Base-by-base conservation (phyloP, 2,797 vertebrate genomes). In the Microctenopoma lineatum region DNA sequence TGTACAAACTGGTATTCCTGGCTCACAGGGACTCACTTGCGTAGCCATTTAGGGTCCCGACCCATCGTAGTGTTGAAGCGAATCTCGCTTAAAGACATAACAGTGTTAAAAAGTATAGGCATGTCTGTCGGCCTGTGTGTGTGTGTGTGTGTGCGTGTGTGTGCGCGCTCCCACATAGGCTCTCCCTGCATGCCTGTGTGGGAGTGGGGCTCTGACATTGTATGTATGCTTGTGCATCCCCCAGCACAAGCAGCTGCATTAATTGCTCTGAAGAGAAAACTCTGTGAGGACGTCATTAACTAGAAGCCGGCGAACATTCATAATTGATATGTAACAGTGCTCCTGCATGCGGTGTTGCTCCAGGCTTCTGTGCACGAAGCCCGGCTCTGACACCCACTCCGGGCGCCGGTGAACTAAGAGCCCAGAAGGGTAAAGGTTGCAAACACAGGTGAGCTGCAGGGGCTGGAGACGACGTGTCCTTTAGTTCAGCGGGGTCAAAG, bases 241-340 rank as follows among this genome's bases (percentile, higher is more conserved):
- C 25, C 50, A 63, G 66, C 68, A 16, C 75, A 79, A 80, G 69
- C 80, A 65, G n/a, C 66, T 56, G 76, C 81, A 74, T 82, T 87
- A 91, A 85, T 88, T 88, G 78, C 80, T 86, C 68, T 82, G 72
- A 80, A 89, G 77, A 80, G 66, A 75, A 77, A 85, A 79, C 59
- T 32, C 50, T 66, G 77, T 48, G 70, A 81, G 83, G 84, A 87
- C 81, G 73, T 88, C 77, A 86, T 90, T 87, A 90, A 89, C 85
- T 64, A 89, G 89, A 75, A 85, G 57, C 36, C 25, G 48, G 66
- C 77, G 66, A 74, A 63, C 59, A 70, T 87, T 70, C 66, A 69
- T 86, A 92, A 89, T 89, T 90, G 78, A 87, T 80, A 83, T 53
- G 47, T 70, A 57, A 55, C 44, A n/a, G 36, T 84, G 78, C 78